These are phyloP conservation scores for Anseranas semipalmata DNA, from an alignment of 2,113 vertebrate species.

Conservation along the genomic window DNA sequence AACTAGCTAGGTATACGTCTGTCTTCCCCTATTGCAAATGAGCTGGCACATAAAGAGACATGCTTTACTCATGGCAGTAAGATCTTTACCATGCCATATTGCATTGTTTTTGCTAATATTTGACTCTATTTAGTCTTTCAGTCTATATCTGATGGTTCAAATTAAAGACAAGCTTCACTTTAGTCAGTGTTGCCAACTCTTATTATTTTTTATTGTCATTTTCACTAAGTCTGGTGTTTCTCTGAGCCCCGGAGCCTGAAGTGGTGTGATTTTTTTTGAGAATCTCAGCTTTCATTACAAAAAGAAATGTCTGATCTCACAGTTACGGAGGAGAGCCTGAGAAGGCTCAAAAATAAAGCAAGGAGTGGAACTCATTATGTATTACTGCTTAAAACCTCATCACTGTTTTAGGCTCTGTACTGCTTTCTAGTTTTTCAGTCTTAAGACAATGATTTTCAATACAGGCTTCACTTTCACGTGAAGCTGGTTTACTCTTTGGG, in stretches of 20 bases:
- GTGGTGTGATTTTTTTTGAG: not conserved
- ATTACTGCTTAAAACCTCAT: slow-evolving; percentile 21
- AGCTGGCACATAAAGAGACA: not conserved
- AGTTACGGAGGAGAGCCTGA: not conserved
- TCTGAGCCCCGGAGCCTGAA: not conserved
- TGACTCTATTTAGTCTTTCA: not conserved
- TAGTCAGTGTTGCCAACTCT: not conserved
- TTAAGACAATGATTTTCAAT: not conserved
- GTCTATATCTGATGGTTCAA: not conserved
- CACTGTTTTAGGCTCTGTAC: not conserved
- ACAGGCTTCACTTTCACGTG: not conserved
- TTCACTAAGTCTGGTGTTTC: not conserved
- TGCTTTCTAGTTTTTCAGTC: not conserved
- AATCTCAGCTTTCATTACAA: not conserved
- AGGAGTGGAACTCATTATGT: not conserved
- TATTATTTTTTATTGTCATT: not conserved
- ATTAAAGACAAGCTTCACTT: not conserved
- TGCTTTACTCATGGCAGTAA: not conserved
- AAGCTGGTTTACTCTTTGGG: slow-evolving; percentile 5
- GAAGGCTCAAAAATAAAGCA: not conserved
- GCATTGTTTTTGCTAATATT: not conserved
- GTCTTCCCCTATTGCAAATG: not conserved
- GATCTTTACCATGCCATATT: not conserved
- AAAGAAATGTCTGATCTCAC: not conserved
- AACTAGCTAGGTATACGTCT: not conserved